phyloP scores from a whole-genome alignment of 2,888 invertebrate species.

The Agrenia bidenticulata region DNA sequence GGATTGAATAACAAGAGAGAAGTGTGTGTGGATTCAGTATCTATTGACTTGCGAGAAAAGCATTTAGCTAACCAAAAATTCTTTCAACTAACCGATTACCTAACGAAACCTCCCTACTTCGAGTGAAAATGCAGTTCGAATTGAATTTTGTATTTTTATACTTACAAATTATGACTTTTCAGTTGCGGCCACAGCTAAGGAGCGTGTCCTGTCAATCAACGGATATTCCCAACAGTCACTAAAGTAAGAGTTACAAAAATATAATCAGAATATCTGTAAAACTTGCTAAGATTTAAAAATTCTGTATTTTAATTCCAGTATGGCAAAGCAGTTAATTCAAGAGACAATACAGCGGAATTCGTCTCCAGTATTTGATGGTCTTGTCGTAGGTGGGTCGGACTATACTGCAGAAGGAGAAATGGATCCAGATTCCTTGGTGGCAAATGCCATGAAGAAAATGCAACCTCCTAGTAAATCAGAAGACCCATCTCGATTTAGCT shows the following conservation, averaged over 20 bases:
- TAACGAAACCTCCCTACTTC: no score
- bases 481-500: conserved; percentile 66
- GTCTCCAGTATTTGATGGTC: conserved; percentile 68
- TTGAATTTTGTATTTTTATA: no score
- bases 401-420: conserved; percentile 63
- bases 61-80: no score
- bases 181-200: conserved; percentile 93
- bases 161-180: no score
- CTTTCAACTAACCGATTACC: no score
- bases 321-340: conserved; percentile 89
- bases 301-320: conserved; percentile 63
- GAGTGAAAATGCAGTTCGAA: no score
- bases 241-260: conserved; percentile 65
- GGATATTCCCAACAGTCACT: conserved; percentile 92
- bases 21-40: no score
- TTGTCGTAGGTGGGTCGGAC: conserved; percentile 25
- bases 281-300: no score
- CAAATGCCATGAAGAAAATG: conserved; percentile 65
- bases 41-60: no score
- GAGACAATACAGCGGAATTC: conserved; percentile 94
- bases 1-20: no score
- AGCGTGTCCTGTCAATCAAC: conserved; percentile 91
- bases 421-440: conserved; percentile 69
- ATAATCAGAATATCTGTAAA: neutral
- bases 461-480: conserved; percentile 16